Evolutionary conservation across 1,140 invertebrate species (phyloP), one percentile per base, ranked within the genome.

Genomic region (Oryctes rhinoceros): DNA sequence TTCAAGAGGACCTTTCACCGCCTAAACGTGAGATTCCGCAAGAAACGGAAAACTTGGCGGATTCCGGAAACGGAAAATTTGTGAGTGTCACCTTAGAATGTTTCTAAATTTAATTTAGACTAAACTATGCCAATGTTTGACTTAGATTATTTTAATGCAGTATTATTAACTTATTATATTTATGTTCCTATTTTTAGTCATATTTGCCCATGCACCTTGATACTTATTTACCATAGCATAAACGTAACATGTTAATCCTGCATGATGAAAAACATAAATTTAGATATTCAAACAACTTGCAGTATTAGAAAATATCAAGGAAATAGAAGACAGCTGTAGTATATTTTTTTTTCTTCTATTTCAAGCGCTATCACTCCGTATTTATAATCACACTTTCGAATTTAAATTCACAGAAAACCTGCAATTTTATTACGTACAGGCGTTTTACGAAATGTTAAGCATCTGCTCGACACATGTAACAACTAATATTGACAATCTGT

Each of bases 401-500:
- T 71, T 71, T 24, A 71, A 71, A 71, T 71, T 71, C 24, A 71
- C 20, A 15, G 20, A 37, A 71, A 71, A 71, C 65, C 65, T 71
- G 65, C 65, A 71, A 71, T 71, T 71, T 71, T 71, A 71, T 71
- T 71, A 71, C 35, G 20, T 11, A 71, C 65, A 35, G 18, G 20
- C 35, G 20, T 30, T 71, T 4, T 35, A 20, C 20, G 20, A 71
- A 37, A 35, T 10, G 10, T 71, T 71, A 71, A 71, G 35, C 65
- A 71, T 71, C 65, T 71, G 65, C 65, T 24, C 24, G 35, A 71
- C 35, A 71, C 65, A 37, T 71, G 65, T 71, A 71, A 37, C 11
- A 59, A 59, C 18, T 59, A 59, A 59, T 59, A 59, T 59, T 59
- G 53, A 71, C 65, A 71, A 71, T 71, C 20, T 13, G 24, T 71